A percentile compares a stretch with the other conserved stretches of the same genome.
These are phyloP conservation scores for Ophioninae sp. DNA, from an alignment of 2,888 invertebrate species.

Conservation along the genomic window DNA sequence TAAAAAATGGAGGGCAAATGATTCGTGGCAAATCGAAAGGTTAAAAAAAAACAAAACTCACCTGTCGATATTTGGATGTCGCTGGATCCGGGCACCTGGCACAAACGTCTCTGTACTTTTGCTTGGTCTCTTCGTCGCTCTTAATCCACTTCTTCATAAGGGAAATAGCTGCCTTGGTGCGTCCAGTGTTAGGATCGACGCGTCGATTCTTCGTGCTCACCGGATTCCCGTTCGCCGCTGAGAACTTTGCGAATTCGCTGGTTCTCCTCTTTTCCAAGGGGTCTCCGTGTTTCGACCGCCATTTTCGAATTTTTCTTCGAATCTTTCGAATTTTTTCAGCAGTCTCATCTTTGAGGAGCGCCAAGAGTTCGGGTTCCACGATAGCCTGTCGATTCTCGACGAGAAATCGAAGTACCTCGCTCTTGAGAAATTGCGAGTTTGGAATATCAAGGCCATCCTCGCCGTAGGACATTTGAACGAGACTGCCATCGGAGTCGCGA, in stretches of 20 bases:
- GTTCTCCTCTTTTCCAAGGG: slow-evolving; percentile 81
- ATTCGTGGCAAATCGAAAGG: too few relatives aligned
- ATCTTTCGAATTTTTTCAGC: slow-evolving; percentile 82
- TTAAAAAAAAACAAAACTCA: background rate
- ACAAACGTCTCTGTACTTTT: slow-evolving; percentile 82
- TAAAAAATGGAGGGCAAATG: too few relatives aligned
- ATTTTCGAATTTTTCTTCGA: slow-evolving; percentile 84
- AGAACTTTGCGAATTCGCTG: slow-evolving; percentile 85
- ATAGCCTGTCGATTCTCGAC: slow-evolving; percentile 90
- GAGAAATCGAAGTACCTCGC: slow-evolving; percentile 90
- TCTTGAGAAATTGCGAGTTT: slow-evolving; percentile 91
- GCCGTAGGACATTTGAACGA: slow-evolving; percentile 95
- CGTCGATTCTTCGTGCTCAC: slow-evolving; percentile 65
- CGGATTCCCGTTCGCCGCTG: slow-evolving; percentile 79
- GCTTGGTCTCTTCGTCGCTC: slow-evolving; percentile 84
- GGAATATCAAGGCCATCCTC: slow-evolving; percentile 96
- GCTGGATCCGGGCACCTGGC: slow-evolving; percentile 88
- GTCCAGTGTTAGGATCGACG: slow-evolving; percentile 82
- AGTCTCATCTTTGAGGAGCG: slow-evolving; percentile 83
- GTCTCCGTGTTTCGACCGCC: slow-evolving; percentile 84
- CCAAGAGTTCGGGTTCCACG: slow-evolving; percentile 83
- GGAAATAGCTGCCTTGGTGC: slow-evolving; percentile 84
- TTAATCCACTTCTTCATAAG: slow-evolving; percentile 87
- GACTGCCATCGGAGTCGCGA: slow-evolving; percentile 92
- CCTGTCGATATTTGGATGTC: slow-evolving; percentile 83